phyloP scores from a whole-genome alignment of 2,888 invertebrate genomes.

The Tetragnatha montana region DNA sequence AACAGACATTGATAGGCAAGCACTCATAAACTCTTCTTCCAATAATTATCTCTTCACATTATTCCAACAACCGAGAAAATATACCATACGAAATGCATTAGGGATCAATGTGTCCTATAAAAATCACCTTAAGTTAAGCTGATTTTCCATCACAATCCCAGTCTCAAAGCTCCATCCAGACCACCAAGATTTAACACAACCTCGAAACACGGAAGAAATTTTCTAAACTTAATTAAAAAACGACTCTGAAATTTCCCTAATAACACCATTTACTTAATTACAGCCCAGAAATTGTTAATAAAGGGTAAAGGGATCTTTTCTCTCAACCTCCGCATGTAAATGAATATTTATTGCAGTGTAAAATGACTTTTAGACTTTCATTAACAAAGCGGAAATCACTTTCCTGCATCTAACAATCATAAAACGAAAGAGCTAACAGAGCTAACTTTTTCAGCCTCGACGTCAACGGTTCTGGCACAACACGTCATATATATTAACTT shows the following conservation, averaged over 20 bases:
- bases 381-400: constrained; percentile 5
- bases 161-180: no score
- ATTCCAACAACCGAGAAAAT: no score
- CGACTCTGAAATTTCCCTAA: neutral
- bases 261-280: neutral
- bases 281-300: neutral
- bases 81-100: no score
- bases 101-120: no score
- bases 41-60: no score
- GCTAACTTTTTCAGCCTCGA: no score
- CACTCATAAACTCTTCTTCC: no score
- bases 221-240: neutral
- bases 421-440: neutral
- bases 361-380: constrained; percentile 19
- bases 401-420: neutral
- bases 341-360: constrained; percentile 32
- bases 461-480: neutral
- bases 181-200: no score
- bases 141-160: no score
- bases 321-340: neutral
- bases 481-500: neutral
- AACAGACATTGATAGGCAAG: no score
- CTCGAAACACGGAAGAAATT: neutral
- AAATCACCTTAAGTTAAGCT: no score
- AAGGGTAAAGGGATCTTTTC: neutral